Conservation (phyloP, 2,888 invertebrate genomes). For the Byasa hedistus region DNA sequence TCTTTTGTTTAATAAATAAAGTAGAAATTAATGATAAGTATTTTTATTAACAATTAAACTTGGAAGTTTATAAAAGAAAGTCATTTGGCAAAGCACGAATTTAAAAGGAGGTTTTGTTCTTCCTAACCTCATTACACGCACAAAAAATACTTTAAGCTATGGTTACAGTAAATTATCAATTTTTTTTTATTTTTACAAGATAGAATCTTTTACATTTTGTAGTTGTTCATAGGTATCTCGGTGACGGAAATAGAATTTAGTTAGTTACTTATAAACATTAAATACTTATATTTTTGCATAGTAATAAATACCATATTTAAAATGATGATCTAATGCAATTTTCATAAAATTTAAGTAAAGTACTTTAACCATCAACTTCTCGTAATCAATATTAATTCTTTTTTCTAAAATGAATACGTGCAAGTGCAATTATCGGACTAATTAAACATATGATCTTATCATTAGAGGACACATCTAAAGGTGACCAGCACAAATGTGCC, state of each 20-base stretch:
- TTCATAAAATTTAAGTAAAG: too few species aligned
- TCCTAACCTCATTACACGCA: neutral
- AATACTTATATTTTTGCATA: too few species aligned
- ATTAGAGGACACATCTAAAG: neutral
- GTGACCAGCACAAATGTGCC: too few species aligned
- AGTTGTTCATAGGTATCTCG: too few species aligned
- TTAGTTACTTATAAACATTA: too few species aligned
- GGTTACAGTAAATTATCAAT: too few species aligned
- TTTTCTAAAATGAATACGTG: neutral
- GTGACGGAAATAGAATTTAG: too few species aligned
- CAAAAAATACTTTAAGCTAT: too few species aligned
- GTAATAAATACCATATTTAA: too few species aligned
- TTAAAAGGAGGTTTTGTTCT: neutral
- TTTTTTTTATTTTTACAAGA: too few species aligned
- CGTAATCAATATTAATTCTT: neutral
- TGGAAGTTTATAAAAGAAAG: constrained; percentile 1
- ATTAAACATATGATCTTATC: neutral
- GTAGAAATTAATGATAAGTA: neutral
- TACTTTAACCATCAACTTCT: neutral
- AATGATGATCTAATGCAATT: too few species aligned
- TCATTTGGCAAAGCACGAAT: neutral
- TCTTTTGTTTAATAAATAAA: neutral
- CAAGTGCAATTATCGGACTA: neutral
- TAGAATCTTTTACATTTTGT: too few species aligned
- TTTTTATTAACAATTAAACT: neutral